These are phyloP conservation scores for Leptura quadrifasciata DNA, from an alignment of 2,888 invertebrate genomes.

Conservation along the genomic window DNA sequence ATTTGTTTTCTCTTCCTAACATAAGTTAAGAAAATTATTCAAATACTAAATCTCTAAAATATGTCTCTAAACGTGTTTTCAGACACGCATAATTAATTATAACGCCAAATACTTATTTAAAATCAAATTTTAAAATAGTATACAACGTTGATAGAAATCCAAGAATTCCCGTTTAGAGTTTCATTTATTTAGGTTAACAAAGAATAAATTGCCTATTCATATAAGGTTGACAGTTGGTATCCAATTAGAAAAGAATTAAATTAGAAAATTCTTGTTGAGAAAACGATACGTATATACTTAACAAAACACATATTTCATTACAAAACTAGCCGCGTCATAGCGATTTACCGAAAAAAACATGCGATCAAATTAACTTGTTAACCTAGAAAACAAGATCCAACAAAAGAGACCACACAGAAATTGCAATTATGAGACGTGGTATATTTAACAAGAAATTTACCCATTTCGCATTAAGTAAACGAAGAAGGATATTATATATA, in stretches of 20 bases:
- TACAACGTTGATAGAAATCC: background rate
- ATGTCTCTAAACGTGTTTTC: background rate
- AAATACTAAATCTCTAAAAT: background rate
- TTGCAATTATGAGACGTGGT: conserved; percentile 15
- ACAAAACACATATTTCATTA: conserved; percentile 26
- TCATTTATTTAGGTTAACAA: conserved; percentile 5
- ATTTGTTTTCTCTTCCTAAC: too few relatives aligned
- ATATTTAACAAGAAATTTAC: background rate
- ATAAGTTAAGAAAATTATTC: too few relatives aligned
- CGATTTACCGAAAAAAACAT: conserved; percentile 14
- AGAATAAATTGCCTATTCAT: conserved; percentile 14
- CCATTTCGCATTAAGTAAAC: background rate
- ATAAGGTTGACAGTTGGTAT: conserved; percentile 12
- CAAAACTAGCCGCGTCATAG: conserved; percentile 18
- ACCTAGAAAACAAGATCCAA: conserved; percentile 28
- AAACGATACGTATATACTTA: conserved; percentile 22
- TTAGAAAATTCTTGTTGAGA: conserved; percentile 30
- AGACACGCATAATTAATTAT: background rate
- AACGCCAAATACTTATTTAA: background rate
- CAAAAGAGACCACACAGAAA: conserved; percentile 26
- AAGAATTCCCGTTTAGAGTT: background rate
- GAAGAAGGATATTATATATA: background rate
- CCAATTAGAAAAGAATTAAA: conserved; percentile 23
- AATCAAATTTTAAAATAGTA: background rate
- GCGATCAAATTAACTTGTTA: conserved; percentile 35